These are phyloP conservation scores for Gryllus longicercus DNA, from an alignment of 2,888 invertebrate species.

Conservation along the genomic window DNA sequence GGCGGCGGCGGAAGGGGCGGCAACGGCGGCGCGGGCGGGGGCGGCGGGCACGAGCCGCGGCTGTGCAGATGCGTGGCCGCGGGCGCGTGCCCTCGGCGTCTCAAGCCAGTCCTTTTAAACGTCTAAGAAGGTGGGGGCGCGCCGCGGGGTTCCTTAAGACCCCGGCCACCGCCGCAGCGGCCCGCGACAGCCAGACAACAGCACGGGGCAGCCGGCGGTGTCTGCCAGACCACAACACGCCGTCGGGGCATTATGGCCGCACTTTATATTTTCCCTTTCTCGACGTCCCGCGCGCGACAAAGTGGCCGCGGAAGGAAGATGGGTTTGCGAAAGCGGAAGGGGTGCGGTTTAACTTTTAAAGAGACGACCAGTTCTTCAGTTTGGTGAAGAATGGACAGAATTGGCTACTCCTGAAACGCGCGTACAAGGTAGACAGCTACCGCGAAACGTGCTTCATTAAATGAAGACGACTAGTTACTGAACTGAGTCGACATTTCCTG, in stretches of 20 bases:
- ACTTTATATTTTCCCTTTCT: neutral
- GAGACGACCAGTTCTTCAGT: neutral
- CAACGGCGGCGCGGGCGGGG: neutral
- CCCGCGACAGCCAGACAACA: constrained; percentile 17
- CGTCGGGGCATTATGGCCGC: neutral
- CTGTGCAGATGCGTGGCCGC: neutral
- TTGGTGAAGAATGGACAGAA: too few species aligned
- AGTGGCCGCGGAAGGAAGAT: neutral
- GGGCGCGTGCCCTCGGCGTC: neutral
- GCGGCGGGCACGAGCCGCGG: neutral
- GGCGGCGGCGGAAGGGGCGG: neutral
- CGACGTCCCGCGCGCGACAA: neutral
- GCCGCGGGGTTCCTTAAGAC: neutral
- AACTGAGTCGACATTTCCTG: too few species aligned
- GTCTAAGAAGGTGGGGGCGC: neutral
- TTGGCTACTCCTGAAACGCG: too few species aligned
- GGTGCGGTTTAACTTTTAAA: neutral
- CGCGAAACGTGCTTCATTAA: too few species aligned
- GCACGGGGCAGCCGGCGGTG: neutral
- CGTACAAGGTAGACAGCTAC: too few species aligned
- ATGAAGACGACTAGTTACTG: too few species aligned
- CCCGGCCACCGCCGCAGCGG: neutral
- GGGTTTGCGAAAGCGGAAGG: neutral
- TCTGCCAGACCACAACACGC: constrained; percentile 5
- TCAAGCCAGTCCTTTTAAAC: neutral